Evolutionary conservation across 2,113 vertebrate genomes (phyloP).

Genomic region (Gymnogyps californianus): DNA sequence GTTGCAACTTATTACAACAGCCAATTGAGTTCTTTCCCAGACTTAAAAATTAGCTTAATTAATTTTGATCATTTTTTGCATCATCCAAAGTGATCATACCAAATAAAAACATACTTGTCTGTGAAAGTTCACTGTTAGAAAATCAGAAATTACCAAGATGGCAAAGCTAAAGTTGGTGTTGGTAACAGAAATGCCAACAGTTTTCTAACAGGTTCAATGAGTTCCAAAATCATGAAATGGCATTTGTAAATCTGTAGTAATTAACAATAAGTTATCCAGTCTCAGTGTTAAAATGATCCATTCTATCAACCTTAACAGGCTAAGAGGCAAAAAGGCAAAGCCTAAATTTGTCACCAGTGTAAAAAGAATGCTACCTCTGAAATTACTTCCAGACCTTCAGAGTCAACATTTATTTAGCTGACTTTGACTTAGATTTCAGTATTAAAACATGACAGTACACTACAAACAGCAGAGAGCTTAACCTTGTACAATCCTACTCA

Average conservation of each 20-base stretch:
- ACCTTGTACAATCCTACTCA: not conserved
- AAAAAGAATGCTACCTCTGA: not conserved
- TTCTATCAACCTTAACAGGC: not conserved
- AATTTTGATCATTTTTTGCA: not conserved
- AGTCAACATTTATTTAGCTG: not conserved
- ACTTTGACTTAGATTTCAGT: not conserved
- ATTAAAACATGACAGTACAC: not conserved
- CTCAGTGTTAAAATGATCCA: not conserved
- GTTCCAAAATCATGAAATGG: not conserved
- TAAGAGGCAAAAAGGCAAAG: not conserved
- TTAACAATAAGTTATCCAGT: not conserved
- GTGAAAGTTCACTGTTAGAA: not conserved
- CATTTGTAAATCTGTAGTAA: not conserved
- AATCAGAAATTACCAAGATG: not conserved
- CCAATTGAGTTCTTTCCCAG: not conserved
- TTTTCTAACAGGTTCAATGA: not conserved
- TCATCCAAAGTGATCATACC: not conserved
- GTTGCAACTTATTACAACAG: not conserved
- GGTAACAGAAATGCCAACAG: not conserved
- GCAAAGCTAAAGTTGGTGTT: not conserved
- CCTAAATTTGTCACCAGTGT: not conserved
- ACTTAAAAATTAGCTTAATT: not conserved
- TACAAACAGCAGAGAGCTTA: not conserved
- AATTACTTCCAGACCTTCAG: not conserved
- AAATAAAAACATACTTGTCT: not conserved